These are phyloP conservation scores for Venturia canescens DNA, from an alignment of 1,140 invertebrate genomes.

Conservation along the genomic window DNA sequence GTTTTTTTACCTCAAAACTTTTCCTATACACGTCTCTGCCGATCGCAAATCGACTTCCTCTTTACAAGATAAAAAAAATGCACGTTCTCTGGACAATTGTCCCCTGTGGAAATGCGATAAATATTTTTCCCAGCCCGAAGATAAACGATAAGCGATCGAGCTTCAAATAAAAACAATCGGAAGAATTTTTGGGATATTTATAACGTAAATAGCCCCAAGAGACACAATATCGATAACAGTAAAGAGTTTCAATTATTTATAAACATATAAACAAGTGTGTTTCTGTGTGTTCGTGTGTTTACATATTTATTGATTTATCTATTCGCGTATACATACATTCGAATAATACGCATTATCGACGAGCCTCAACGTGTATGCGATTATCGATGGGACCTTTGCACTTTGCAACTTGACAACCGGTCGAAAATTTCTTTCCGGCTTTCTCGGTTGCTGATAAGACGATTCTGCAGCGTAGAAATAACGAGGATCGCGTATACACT, in stretches of 20 bases:
- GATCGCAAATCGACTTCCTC: not conserved
- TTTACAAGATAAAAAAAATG: not conserved
- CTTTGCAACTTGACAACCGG: conserved; percentile 44
- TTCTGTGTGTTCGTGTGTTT: too few species aligned
- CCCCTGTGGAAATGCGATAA: not conserved
- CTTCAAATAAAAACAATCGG: not conserved
- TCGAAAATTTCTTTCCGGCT: conserved; percentile 49
- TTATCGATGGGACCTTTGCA: conserved; percentile 60
- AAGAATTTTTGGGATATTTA: not conserved
- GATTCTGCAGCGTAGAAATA: not conserved
- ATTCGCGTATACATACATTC: too few species aligned
- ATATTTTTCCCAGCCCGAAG: not conserved
- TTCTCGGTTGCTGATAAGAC: conserved; percentile 5
- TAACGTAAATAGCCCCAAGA: not conserved
- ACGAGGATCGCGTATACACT: not conserved
- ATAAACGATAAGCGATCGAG: not conserved
- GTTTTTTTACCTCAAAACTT: not conserved
- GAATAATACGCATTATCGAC: too few species aligned
- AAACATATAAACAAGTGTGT: too few species aligned
- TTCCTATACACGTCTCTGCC: not conserved
- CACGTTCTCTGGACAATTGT: not conserved
- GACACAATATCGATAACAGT: not conserved
- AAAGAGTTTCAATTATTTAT: not conserved
- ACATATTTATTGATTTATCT: too few species aligned
- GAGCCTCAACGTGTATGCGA: not conserved